phyloP scores from a whole-genome alignment of 2,113 vertebrate genomes.

The Austrofundulus limnaeus region DNA sequence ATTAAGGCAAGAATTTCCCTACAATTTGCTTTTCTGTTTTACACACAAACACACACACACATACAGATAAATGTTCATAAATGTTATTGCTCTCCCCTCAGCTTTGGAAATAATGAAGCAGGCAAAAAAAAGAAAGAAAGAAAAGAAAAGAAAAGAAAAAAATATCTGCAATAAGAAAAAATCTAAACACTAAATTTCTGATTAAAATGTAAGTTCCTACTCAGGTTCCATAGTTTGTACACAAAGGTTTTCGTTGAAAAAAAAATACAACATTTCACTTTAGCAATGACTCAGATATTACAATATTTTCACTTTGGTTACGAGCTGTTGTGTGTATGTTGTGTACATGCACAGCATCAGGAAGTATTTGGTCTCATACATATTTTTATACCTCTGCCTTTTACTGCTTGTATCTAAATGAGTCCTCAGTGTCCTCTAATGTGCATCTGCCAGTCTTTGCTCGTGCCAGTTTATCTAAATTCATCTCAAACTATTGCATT shows the following conservation, averaged over 20 bases:
- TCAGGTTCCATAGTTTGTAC: neutral
- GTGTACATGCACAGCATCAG: neutral
- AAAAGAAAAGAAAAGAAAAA: no score
- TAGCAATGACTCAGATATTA: no score
- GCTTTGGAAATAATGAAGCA: no score
- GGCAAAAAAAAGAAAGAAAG: no score
- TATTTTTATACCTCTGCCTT: neutral
- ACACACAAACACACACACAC: neutral
- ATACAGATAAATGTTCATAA: no score
- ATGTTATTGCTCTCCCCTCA: no score
- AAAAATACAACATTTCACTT: neutral
- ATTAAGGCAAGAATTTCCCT: no score
- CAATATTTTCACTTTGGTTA: neutral
- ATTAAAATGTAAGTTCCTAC: no score
- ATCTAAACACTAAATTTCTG: no score
- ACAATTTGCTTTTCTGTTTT: no score
- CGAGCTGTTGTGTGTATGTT: neutral
- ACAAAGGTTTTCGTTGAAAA: neutral
- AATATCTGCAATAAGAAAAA: no score
- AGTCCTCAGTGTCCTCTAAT: neutral
- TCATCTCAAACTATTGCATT: slow-evolving; percentile 1
- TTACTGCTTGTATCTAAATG: neutral
- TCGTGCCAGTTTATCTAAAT: slow-evolving; percentile 4
- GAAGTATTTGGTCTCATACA: neutral
- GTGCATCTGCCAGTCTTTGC: neutral